Evolutionary conservation across 2,797 vertebrate genomes (phyloP).

Genomic region (Syndactyla subalaris): DNA sequence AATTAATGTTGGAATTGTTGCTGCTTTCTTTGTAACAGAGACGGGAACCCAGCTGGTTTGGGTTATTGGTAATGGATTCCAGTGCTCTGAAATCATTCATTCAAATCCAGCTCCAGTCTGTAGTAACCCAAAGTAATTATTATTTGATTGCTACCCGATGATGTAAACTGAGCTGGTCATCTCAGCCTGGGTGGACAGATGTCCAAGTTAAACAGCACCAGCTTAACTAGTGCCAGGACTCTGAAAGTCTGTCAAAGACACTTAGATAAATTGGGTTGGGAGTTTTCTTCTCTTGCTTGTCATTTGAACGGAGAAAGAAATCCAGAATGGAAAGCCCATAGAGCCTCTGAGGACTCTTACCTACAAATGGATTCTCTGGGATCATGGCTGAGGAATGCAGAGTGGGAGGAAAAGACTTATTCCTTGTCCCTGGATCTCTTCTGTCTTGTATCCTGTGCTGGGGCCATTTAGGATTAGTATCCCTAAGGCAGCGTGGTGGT

Average conservation of each 20-base stretch:
- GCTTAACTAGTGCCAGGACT: constrained; percentile 41
- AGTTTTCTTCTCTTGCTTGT: constrained; percentile 8
- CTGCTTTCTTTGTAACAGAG: constrained; percentile 66
- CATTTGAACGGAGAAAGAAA: neutral
- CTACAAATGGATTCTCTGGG: neutral
- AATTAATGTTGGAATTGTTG: constrained; percentile 57
- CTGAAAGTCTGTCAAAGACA: constrained; percentile 21
- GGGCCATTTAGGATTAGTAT: too few relatives aligned
- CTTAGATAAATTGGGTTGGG: constrained; percentile 8
- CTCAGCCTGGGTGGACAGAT: constrained; percentile 41
- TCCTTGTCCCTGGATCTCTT: neutral
- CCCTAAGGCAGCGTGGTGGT: neutral
- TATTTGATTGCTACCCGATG: constrained; percentile 52
- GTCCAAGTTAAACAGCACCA: constrained; percentile 60
- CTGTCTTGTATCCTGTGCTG: neutral
- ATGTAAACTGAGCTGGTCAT: constrained; percentile 64
- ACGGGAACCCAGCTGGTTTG: constrained; percentile 59
- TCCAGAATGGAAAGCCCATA: neutral
- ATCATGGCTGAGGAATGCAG: neutral
- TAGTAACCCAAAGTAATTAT: constrained; percentile 62
- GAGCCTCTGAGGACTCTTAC: neutral
- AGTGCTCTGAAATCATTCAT: constrained; percentile 56
- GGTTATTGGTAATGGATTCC: constrained; percentile 70
- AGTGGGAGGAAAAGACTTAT: neutral
- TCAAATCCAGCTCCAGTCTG: constrained; percentile 46